These are phyloP conservation scores for Tetrao urogallus DNA, from an alignment of 2,113 vertebrate genomes.

Conservation along the genomic window DNA sequence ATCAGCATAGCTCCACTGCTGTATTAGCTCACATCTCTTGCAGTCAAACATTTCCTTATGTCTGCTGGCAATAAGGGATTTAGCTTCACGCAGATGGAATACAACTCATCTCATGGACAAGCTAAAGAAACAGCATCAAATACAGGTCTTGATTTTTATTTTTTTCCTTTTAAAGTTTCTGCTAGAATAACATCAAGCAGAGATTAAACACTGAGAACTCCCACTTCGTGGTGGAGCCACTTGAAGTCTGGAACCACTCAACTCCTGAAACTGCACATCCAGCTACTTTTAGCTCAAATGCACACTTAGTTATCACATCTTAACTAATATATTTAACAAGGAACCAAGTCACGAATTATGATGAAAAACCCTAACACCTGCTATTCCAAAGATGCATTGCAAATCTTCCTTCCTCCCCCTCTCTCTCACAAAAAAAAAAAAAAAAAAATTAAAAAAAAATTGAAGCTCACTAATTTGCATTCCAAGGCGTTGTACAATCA, in stretches of 20 bases:
- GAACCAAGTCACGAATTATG: slow-evolving; percentile 59
- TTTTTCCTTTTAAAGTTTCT: not conserved
- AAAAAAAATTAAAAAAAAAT: not conserved
- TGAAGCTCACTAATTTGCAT: not conserved
- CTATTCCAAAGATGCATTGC: slow-evolving; percentile 48
- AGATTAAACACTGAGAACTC: slow-evolving; percentile 28
- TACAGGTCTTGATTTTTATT: not conserved
- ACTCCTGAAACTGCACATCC: slow-evolving; percentile 31
- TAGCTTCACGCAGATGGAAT: not conserved
- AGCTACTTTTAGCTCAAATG: slow-evolving; percentile 44
- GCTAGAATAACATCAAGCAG: not conserved
- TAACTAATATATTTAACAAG: slow-evolving; percentile 57
- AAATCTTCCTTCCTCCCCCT: not conserved
- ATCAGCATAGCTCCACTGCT: not conserved
- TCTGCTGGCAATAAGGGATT: not conserved
- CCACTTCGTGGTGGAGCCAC: slow-evolving; percentile 12
- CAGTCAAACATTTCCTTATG: not conserved
- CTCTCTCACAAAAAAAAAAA: not conserved
- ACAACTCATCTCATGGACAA: not conserved
- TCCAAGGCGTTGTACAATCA: not conserved
- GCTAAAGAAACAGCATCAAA: not conserved
- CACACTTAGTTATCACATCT: slow-evolving; percentile 56
- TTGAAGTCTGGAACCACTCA: slow-evolving; percentile 25
- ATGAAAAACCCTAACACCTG: slow-evolving; percentile 42
- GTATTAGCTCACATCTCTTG: not conserved